A percentile compares a stretch with the other conserved stretches of the same genome.
Conservation (phyloP, 2,888 invertebrate species). For the Drosophila emarginata region DNA sequence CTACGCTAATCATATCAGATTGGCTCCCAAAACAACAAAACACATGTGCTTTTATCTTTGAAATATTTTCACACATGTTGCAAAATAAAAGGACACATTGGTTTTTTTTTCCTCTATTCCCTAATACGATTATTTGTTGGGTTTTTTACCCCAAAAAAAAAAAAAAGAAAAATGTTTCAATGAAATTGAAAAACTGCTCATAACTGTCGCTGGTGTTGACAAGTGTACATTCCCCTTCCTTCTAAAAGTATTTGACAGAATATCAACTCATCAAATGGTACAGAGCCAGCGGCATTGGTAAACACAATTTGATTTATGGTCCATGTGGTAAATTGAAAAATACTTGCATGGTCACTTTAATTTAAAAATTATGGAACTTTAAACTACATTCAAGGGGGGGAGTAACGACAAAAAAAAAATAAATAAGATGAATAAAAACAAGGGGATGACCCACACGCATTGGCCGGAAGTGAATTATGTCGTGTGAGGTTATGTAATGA, state of each 20-base stretch:
- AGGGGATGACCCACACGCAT: slow-evolving; percentile 48
- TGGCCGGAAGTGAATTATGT: slow-evolving; percentile 80
- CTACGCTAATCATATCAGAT: slow-evolving; percentile 60
- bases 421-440: too few species aligned
- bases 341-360: slow-evolving; percentile 81
- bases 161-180: slow-evolving; percentile 45
- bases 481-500: slow-evolving; percentile 76
- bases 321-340: slow-evolving; percentile 73
- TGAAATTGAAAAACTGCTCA: slow-evolving; percentile 74
- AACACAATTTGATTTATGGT: slow-evolving; percentile 75
- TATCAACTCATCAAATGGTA: slow-evolving; percentile 74
- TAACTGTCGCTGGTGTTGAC: slow-evolving; percentile 69
- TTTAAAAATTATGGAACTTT: slow-evolving; percentile 80
- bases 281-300: slow-evolving; percentile 42
- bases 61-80: slow-evolving; percentile 68
- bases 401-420: too few species aligned
- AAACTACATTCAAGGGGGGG: slow-evolving; percentile 46
- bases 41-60: slow-evolving; percentile 51
- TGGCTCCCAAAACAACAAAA: slow-evolving; percentile 4
- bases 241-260: slow-evolving; percentile 61
- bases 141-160: slow-evolving; percentile 42
- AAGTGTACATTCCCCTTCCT: slow-evolving; percentile 41
- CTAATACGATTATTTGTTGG: slow-evolving; percentile 72
- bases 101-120: slow-evolving; percentile 22
- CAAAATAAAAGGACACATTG: slow-evolving; percentile 38